These are phyloP conservation scores for Hirudinaria manillensis DNA, from an alignment of 2,888 invertebrate genomes.

Conservation along the genomic window DNA sequence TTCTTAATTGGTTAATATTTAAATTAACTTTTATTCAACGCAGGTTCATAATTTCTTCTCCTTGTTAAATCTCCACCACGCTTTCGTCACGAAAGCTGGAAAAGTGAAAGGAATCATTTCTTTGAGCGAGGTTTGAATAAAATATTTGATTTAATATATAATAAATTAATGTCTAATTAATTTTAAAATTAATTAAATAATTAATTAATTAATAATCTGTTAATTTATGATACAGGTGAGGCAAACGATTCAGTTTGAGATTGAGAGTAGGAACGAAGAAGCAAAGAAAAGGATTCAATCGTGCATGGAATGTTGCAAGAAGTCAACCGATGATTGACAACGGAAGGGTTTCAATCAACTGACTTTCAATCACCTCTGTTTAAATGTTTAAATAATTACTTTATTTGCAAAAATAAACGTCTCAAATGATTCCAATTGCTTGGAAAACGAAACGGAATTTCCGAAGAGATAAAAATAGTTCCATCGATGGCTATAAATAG, in stretches of 20 bases:
- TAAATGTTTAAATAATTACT: too few species aligned
- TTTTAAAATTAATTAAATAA: not conserved
- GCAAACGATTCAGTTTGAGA: not conserved
- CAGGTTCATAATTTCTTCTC: constrained; percentile 90
- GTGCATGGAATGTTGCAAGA: not conserved
- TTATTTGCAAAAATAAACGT: too few species aligned
- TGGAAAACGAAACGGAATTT: too few species aligned
- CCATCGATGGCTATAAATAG: too few species aligned
- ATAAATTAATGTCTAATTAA: not conserved
- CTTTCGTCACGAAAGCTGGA: constrained; percentile 94
- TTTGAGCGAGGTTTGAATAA: constrained; percentile 66
- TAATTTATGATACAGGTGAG: not conserved
- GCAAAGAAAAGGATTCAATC: not conserved
- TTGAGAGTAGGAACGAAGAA: not conserved
- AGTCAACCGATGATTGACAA: too few species aligned
- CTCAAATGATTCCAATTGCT: too few species aligned
- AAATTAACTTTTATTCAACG: not conserved
- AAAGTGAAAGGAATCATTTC: constrained; percentile 90
- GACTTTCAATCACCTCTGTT: too few species aligned
- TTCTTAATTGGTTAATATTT: not conserved
- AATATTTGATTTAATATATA: too few species aligned
- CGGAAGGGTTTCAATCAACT: too few species aligned
- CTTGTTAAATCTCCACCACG: constrained; percentile 92
- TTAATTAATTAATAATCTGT: not conserved
- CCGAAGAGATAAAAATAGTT: too few species aligned